Evolutionary conservation across 2,797 vertebrate genomes (phyloP), one percentile per base, ranked within the genome.

Genomic region (Enteromius mattozi): DNA sequence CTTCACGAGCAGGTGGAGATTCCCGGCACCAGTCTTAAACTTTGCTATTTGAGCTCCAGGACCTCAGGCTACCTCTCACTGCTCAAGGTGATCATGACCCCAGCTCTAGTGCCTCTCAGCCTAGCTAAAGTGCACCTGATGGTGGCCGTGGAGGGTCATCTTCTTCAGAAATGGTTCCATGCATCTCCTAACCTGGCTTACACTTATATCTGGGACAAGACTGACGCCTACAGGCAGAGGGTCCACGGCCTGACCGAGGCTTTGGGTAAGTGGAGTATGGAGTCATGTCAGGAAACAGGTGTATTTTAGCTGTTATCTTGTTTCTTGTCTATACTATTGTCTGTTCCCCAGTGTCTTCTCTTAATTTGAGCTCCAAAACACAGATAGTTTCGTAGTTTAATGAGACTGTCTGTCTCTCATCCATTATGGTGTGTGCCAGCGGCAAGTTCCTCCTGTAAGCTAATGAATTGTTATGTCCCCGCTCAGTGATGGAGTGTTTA

Each of bases 171-270:
- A 87, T 96, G 96, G 56, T 97, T 97, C 91, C 96, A 97, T 83
- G 95, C 96, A 17, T 96, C 96, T 74, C 95, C 96, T 85, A 97
- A 97, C 91, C 93, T 97, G 91, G 96, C 96, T 70, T 97, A 96
- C 88, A 96, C 95, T 1, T 97, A 96, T 91, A 94, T 96, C 89
- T 97, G 96, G 96, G 96, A 97, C 89, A 97, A 97, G 92, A 96
- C 95, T 0, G 96, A 97, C 59, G 96, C 96, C 0, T 97, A 97
- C 51, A 94, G 94, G 70, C 96, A 97, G 88, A 95, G 93, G 84
- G 96, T 97, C 33, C 96, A 96, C 13, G 96, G 96, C 45, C 93
- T 97, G 83, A 95, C 96, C 1, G 96, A 97, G 69, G 96, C 96
- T 85, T 95, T 96, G 69, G 96, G 96, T 97, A 93, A 91, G 96